A percentile compares a stretch with the other conserved stretches of the same genome.
Conservation (phyloP, 2,888 invertebrate species). For the Lithosia quadra region DNA sequence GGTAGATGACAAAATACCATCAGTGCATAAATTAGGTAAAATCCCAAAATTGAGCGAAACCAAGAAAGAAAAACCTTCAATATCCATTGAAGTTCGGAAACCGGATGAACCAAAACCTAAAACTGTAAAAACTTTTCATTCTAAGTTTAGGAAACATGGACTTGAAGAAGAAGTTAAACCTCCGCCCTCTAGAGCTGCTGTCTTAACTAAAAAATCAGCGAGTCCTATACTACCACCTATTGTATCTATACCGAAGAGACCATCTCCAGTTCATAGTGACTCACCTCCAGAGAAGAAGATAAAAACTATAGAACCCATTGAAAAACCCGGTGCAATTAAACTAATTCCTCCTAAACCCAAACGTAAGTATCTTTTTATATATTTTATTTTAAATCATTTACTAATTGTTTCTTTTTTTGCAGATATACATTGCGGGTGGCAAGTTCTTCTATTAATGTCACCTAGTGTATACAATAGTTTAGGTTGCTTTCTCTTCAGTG, state of each 20-base stretch:
- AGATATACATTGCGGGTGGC: slow-evolving; percentile 66
- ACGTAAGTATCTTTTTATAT: slow-evolving; percentile 91
- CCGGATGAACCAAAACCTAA: slow-evolving; percentile 92
- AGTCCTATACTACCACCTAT: slow-evolving; percentile 80
- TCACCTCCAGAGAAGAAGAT: slow-evolving; percentile 92
- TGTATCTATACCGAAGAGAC: slow-evolving; percentile 78
- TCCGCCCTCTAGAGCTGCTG: slow-evolving; percentile 91
- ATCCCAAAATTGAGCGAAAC: slow-evolving; percentile 91
- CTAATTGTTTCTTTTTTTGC: slow-evolving; percentile 80
- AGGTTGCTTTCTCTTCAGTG: slow-evolving; percentile 70
- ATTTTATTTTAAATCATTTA: slow-evolving; percentile 50
- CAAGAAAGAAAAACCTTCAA: slow-evolving; percentile 91
- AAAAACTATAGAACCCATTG: slow-evolving; percentile 88
- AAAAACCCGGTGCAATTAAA: slow-evolving; percentile 94
- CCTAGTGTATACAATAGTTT: slow-evolving; percentile 66
- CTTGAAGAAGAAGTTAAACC: slow-evolving; percentile 95
- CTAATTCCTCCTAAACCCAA: slow-evolving; percentile 95
- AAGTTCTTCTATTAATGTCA: slow-evolving; percentile 49
- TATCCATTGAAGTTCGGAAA: slow-evolving; percentile 93
- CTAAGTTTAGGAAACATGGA: slow-evolving; percentile 96
- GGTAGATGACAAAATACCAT: slow-evolving; percentile 89
- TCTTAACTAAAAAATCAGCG: slow-evolving; percentile 85
- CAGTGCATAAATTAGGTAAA: slow-evolving; percentile 91
- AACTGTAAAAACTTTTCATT: slow-evolving; percentile 96
- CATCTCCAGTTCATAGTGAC: slow-evolving; percentile 82